These are phyloP conservation scores for Cheilosia impressa DNA, from an alignment of 2,888 invertebrate genomes.

Conservation along the genomic window DNA sequence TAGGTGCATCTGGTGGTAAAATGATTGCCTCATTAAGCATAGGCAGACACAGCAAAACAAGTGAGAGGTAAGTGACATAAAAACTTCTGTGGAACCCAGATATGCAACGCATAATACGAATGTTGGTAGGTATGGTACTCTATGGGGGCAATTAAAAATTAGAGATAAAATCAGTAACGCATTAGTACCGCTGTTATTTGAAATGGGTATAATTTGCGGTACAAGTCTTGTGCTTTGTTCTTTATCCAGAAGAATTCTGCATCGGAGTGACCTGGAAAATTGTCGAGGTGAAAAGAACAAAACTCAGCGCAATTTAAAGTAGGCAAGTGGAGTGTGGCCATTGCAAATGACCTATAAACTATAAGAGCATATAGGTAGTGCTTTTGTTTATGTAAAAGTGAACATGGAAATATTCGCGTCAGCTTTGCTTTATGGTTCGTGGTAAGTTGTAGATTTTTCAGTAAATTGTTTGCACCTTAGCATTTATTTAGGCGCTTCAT, in stretches of 20 bases:
- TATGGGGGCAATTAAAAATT: conserved; percentile 54
- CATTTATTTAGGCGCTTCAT: too few species aligned
- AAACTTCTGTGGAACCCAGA: conserved; percentile 50
- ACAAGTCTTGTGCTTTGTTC: conserved; percentile 27
- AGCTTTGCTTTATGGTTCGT: background rate
- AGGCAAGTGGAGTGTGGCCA: background rate
- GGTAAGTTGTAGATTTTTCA: background rate
- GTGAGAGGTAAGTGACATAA: conserved; percentile 38
- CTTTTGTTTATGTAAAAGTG: background rate
- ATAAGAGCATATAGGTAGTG: background rate
- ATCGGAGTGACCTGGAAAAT: conserved; percentile 51
- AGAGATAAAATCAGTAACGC: conserved; percentile 64
- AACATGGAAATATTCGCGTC: background rate
- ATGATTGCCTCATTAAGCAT: conserved; percentile 59
- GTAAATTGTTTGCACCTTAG: too few species aligned
- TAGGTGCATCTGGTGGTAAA: background rate
- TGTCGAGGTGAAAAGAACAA: conserved; percentile 43
- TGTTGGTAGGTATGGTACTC: conserved; percentile 17
- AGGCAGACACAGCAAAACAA: conserved; percentile 20
- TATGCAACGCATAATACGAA: conserved; percentile 50
- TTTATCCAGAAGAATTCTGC: conserved; percentile 13
- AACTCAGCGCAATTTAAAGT: conserved; percentile 18
- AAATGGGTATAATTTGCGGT: conserved; percentile 69
- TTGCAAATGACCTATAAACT: background rate
- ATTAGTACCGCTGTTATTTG: conserved; percentile 42